Conservation (phyloP, 2,888 invertebrate species). For the Neoaliturus tenellus region DNA sequence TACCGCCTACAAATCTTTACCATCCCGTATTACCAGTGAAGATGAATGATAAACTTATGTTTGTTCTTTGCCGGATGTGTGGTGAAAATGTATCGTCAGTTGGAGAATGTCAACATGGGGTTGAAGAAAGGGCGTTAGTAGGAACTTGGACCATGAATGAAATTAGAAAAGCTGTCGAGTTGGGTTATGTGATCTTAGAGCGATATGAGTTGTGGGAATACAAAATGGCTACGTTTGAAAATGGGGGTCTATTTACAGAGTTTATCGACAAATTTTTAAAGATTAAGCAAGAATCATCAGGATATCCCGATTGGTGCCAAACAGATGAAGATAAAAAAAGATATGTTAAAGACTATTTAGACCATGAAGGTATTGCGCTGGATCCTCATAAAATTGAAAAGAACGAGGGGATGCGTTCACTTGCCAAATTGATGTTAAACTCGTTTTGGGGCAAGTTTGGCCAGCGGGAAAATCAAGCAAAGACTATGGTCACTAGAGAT, state of each 20-base stretch:
- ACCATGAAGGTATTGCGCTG: conserved; percentile 62
- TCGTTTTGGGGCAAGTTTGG: conserved; percentile 66
- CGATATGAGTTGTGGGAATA: conserved; percentile 66
- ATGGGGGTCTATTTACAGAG: conserved; percentile 62
- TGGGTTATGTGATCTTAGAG: conserved; percentile 67
- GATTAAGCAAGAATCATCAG: conserved; percentile 52
- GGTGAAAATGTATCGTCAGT: background rate
- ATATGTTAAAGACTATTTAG: conserved; percentile 7
- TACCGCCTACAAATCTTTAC: conserved; percentile 63
- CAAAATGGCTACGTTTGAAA: conserved; percentile 58
- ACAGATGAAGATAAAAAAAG: conserved; percentile 61
- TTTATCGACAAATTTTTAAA: conserved; percentile 61
- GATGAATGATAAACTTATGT: conserved; percentile 64
- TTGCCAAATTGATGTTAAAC: conserved; percentile 66
- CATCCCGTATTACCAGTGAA: conserved; percentile 68
- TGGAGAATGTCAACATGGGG: conserved; percentile 67
- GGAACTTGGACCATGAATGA: conserved; percentile 69
- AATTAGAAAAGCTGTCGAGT: conserved; percentile 66
- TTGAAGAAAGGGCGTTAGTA: conserved; percentile 64
- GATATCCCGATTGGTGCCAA: conserved; percentile 7
- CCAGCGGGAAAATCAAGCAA: conserved; percentile 59
- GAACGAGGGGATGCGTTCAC: conserved; percentile 63
- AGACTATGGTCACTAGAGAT: conserved; percentile 64
- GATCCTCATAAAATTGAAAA: conserved; percentile 60
- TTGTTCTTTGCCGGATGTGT: conserved; percentile 23